Evolutionary conservation across 2,113 vertebrate species (phyloP), one percentile per base, ranked within the genome.

Genomic region (Nycticorax nycticorax): DNA sequence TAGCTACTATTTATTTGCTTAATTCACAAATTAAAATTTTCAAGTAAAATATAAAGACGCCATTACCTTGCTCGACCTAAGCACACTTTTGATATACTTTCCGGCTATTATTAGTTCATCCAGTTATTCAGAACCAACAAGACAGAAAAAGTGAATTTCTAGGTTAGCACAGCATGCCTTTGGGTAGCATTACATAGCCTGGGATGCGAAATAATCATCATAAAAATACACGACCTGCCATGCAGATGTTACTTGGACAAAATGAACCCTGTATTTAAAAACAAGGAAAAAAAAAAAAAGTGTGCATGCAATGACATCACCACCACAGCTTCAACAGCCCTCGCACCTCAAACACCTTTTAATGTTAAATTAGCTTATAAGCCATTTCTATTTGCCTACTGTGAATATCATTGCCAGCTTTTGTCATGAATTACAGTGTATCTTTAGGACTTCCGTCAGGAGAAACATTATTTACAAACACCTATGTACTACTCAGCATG

Each of bases 151-250:
- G 48, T 27, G 12, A 55, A 88, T 95, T 97, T 96, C 89, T 93
- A 69, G 80, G 78, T 96, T 93, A 97, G 89, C 95, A 80, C 93
- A 97, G 92, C 89, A 94, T 91, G 94, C 92, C 76, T 95, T 79
- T 88, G 78, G 93, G 94, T 95, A 92, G 91, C 33, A 68, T 91
- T 83, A 82, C 56, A 88, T 92, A 91, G 89, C 85, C 91, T 62
- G 48, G 81, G 66, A 97, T 95, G 62, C 68, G 68, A 67, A 97
- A 96, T 95, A 93, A 96, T 92, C 77, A 90, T 62, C 78, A 93
- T 91, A 94, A 97, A 96, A 96, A 96, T 50, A 62, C 76, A 77
- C 2, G 45, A 85, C 89, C 81, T 93, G 78, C 78, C 59, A 22
- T 66, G 89, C 62, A 90, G 79, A 88, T 82, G 55, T 92, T 97